Evolutionary conservation across 2,888 invertebrate species (phyloP).

Genomic region (Leptura quadrifasciata): DNA sequence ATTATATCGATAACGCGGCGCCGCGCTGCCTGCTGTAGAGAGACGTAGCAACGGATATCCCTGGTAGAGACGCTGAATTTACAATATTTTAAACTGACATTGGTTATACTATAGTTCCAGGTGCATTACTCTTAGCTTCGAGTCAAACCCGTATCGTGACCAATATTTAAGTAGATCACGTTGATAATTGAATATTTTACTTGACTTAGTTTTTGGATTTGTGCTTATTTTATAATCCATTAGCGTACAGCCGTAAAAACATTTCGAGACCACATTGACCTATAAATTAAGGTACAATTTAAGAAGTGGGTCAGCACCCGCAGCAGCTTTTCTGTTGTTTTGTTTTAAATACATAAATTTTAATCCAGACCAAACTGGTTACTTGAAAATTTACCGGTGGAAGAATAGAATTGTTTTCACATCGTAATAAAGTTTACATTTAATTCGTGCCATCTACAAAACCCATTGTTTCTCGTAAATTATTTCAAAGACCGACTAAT

Average conservation of each 20-base stretch:
- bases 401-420: not conserved
- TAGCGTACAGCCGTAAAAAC: not conserved
- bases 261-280: not conserved
- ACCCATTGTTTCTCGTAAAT: not conserved
- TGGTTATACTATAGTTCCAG: too few relatives aligned
- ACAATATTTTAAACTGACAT: too few relatives aligned
- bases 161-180: too few relatives aligned
- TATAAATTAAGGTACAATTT: conserved; percentile 3
- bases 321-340: not conserved
- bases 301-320: conserved; percentile 11
- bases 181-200: not conserved
- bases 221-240: not conserved
- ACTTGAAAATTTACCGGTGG: not conserved
- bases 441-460: not conserved
- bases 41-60: too few relatives aligned
- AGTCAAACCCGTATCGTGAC: too few relatives aligned
- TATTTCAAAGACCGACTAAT: not conserved
- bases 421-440: not conserved
- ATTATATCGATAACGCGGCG: too few relatives aligned
- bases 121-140: too few relatives aligned
- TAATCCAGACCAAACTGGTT: not conserved
- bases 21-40: too few relatives aligned
- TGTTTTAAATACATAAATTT: conserved; percentile 22
- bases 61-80: too few relatives aligned
- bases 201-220: not conserved